phyloP scores from a whole-genome alignment of 2,113 vertebrate species.

The Furnarius figulus region DNA sequence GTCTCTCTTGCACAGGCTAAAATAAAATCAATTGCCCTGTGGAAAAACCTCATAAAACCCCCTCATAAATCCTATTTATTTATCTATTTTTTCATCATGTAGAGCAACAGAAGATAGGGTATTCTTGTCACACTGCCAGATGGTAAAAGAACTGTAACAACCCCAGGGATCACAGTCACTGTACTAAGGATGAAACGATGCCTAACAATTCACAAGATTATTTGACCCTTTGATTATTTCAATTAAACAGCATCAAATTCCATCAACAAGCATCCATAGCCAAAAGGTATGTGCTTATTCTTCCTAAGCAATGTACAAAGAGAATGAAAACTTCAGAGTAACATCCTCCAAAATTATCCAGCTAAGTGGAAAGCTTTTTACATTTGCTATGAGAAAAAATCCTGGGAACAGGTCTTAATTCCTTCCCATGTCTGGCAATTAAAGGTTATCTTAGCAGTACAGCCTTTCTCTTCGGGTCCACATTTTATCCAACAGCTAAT shows the following conservation, averaged over 20 bases:
- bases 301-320: background rate
- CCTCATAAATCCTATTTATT: conserved; percentile 49
- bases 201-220: background rate
- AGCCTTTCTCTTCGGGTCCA: background rate
- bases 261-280: background rate
- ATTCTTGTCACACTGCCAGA: conserved; percentile 10
- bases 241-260: background rate
- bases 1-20: background rate
- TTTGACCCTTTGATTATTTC: background rate
- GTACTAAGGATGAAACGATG: background rate
- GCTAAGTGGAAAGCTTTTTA: background rate
- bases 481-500: background rate
- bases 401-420: background rate
- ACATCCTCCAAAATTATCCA: background rate
- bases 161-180: background rate
- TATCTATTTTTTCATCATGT: conserved; percentile 50
- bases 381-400: background rate
- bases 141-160: background rate
- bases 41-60: conserved; percentile 38
- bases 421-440: background rate
- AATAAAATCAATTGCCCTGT: conserved; percentile 41
- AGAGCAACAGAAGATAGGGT: background rate
- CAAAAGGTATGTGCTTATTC: background rate
- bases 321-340: background rate
- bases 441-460: background rate